These are phyloP conservation scores for Papilio xuthus DNA, from an alignment of 1,140 invertebrate genomes.

Conservation along the genomic window DNA sequence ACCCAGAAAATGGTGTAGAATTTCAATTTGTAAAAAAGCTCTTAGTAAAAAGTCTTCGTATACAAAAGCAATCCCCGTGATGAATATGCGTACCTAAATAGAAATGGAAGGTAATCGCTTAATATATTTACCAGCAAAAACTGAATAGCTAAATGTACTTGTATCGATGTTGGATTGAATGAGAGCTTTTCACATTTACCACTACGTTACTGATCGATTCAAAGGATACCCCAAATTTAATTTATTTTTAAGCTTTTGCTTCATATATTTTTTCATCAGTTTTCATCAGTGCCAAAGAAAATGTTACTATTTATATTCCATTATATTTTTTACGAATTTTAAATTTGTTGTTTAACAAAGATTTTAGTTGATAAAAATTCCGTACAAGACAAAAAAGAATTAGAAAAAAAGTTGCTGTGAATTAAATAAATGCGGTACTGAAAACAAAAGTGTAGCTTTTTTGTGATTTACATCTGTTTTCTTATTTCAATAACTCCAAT, in stretches of 20 bases:
- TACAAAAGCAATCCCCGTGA: conserved; percentile 24
- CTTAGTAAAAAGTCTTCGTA: conserved; percentile 8
- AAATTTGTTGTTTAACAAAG: too few relatives aligned
- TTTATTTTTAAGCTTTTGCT: conserved; percentile 15
- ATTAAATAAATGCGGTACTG: not conserved
- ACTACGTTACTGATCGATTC: not conserved
- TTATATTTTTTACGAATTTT: too few relatives aligned
- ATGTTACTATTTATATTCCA: too few relatives aligned
- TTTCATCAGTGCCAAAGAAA: too few relatives aligned
- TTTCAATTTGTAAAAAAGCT: conserved; percentile 3
- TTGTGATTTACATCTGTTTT: not conserved
- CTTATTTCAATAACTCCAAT: not conserved
- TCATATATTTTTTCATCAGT: too few relatives aligned
- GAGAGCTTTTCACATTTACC: not conserved
- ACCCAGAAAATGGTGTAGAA: not conserved
- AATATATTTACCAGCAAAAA: conserved; percentile 27
- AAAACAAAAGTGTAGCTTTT: not conserved
- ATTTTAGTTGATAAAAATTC: too few relatives aligned
- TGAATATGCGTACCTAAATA: conserved; percentile 15
- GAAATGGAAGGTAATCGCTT: conserved; percentile 13
- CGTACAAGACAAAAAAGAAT: too few relatives aligned
- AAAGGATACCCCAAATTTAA: not conserved
- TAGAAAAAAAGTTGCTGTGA: not conserved
- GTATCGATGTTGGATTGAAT: conserved; percentile 14
- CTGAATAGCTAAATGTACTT: conserved; percentile 33